A percentile compares a stretch with the other conserved stretches of the same genome.
Conservation (phyloP, 2,888 invertebrate species). For the Drosophila borealis region DNA sequence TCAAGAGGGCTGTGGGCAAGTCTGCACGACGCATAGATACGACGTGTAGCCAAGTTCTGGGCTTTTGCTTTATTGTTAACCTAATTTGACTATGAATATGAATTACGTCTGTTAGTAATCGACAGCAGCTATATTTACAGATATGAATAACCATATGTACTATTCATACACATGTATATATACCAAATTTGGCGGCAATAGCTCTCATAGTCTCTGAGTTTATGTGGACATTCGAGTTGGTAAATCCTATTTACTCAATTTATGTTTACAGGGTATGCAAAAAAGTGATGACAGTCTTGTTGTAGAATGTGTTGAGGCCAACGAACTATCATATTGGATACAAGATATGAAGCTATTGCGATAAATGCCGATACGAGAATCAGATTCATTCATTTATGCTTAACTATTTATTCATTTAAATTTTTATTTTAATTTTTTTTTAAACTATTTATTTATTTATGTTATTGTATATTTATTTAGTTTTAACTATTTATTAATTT, state of each 20-base stretch:
- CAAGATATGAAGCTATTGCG: too few species aligned
- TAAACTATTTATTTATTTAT: too few species aligned
- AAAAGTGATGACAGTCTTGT: neutral
- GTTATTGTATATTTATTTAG: too few species aligned
- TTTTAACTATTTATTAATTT: too few species aligned
- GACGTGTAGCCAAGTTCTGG: neutral
- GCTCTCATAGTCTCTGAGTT: neutral
- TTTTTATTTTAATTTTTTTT: too few species aligned
- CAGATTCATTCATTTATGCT: too few species aligned
- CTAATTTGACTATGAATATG: too few species aligned
- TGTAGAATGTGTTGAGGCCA: neutral
- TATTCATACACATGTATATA: neutral
- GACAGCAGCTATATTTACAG: too few species aligned
- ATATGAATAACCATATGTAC: too few species aligned
- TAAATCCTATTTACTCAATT: neutral
- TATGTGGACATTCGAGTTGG: neutral
- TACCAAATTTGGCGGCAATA: neutral
- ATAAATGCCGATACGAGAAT: too few species aligned
- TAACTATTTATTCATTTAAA: neutral
- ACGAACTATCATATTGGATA: neutral
- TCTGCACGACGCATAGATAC: constrained; percentile 12
- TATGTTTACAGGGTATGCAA: neutral
- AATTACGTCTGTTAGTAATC: too few species aligned
- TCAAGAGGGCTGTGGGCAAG: neutral
- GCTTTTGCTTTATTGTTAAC: neutral